Base-by-base conservation (phyloP, 2,797 vertebrate genomes). In the Eleutherodactylus coqui region DNA sequence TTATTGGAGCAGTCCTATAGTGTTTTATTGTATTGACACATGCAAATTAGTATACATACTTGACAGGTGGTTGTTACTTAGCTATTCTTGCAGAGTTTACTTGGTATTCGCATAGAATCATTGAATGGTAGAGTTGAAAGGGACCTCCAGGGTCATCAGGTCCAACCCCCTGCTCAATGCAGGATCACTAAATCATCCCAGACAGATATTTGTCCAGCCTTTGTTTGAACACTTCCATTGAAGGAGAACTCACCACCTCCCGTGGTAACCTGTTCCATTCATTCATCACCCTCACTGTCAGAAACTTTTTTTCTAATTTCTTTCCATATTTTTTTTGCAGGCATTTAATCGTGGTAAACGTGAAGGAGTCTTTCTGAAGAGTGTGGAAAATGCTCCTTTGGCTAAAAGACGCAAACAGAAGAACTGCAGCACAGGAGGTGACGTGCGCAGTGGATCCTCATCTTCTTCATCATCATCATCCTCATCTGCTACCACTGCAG, bases 351-450 rank as follows among this genome's bases (percentile, higher is more conserved):
- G 95, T 0, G 96, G 97, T 14, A 98, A 97, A 85, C 93, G 97
- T 0, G 96, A 97, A 88, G 97, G 97, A 72, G 97, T 98, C 89
- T 97, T 97, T 86, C 91, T 98, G 85, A 97, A 98, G 93, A 98
- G 97, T 0, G 97, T 98, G 14, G 97, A 98, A 91, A 97, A 98
- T 2, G 97, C 97, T 1, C 97, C 96, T 0, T 95, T 98, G 0
- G 97, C 97, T 29, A 98, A 98, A 85, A 93, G 97, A 0, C 93
- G 97, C 29, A 98, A 97, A 90, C 93, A 96, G 53, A 98, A 98
- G 91, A 96, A 97, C 94, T 96, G 96, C 0, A 97, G 96, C 83
- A 96, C 96, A 0, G 95, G 96, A 0, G 94, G 94, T 2, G 96
- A 96, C 89, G 94, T 94, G 0, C 92, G 96, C 9, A 95, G 95